Evolutionary conservation across 2,113 vertebrate genomes (phyloP).

Genomic region (Dipodomys stephensi): DNA sequence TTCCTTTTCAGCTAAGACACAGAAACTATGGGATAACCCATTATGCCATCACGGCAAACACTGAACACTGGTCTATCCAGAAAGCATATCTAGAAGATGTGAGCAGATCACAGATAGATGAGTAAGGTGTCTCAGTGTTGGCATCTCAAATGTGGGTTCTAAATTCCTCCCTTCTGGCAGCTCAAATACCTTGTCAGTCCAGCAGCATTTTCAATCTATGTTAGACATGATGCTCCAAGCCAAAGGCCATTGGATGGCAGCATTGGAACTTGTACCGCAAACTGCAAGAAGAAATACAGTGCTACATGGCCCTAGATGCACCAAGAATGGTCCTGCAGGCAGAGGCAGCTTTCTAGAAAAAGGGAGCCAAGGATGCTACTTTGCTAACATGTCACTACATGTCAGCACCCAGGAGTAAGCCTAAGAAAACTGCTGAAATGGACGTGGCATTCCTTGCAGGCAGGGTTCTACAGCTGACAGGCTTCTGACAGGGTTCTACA

Average conservation of each 20-base stretch:
- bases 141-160: background rate
- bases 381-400: background rate
- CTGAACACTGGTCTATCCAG: background rate
- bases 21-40: background rate
- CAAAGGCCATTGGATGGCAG: background rate
- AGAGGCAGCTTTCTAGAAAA: too few relatives aligned
- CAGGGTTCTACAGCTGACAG: background rate
- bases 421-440: background rate
- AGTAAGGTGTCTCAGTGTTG: fast-evolving
- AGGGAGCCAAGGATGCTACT: background rate
- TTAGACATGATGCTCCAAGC: background rate
- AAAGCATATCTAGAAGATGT: background rate
- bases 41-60: background rate
- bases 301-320: background rate
- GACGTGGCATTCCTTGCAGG: background rate
- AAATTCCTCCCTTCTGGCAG: background rate
- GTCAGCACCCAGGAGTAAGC: background rate
- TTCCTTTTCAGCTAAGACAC: background rate
- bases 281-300: background rate
- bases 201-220: background rate
- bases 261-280: background rate
- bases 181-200: background rate
- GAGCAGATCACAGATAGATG: fast-evolving
- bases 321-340: background rate
- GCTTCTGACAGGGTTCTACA: too few relatives aligned